phyloP scores from a whole-genome alignment of 2,113 vertebrate species.

The Oreotrochilus melanogaster region DNA sequence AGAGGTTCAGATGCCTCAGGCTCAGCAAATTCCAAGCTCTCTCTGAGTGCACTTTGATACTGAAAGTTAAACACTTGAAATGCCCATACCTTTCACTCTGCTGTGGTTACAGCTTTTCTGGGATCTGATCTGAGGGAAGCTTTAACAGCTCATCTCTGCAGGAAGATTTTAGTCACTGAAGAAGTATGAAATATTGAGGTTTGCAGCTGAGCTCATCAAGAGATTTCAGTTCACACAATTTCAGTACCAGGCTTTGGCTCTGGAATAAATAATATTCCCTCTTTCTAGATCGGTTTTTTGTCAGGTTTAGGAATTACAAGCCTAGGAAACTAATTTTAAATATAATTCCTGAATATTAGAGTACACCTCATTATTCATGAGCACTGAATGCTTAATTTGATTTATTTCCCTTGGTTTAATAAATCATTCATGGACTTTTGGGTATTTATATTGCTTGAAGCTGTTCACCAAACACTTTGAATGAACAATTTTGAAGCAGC shows the following conservation, averaged over 20 bases:
- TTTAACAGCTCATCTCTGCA: neutral
- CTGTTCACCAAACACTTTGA: neutral
- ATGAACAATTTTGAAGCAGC: neutral
- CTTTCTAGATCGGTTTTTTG: neutral
- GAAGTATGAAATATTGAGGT: neutral
- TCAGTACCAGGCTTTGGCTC: neutral
- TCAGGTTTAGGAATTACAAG: neutral
- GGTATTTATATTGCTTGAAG: neutral
- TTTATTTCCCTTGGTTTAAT: constrained; percentile 8
- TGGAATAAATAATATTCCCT: neutral
- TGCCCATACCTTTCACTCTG: constrained; percentile 28
- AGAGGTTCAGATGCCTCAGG: constrained; percentile 75
- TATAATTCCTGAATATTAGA: neutral
- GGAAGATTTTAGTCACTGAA: neutral
- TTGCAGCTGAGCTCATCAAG: neutral
- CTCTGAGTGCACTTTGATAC: constrained; percentile 72
- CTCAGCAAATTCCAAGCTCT: constrained; percentile 73
- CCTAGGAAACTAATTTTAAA: neutral
- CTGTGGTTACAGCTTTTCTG: neutral
- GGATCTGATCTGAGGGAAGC: neutral
- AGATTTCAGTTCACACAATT: neutral
- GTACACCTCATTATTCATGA: constrained; percentile 19
- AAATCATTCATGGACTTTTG: neutral
- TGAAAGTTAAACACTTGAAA: constrained; percentile 73
- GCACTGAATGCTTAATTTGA: neutral